Evolutionary conservation across 1,140 invertebrate genomes (phyloP).

Genomic region (Linepithema humile): DNA sequence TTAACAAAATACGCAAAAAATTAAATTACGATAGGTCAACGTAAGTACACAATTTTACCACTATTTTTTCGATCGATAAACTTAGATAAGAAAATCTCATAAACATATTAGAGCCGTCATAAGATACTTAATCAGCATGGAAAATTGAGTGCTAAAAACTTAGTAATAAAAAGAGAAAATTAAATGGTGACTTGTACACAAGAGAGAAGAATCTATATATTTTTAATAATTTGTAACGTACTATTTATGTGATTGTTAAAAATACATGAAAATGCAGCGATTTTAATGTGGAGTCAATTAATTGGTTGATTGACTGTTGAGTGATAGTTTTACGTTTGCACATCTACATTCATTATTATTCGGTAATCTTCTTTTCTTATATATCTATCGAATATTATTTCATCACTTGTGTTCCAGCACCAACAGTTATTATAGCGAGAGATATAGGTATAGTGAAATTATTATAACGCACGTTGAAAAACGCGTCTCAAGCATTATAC

Average conservation of each 20-base stretch:
- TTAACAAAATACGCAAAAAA: neutral
- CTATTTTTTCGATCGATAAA: neutral
- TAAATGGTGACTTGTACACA: neutral
- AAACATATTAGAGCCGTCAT: neutral
- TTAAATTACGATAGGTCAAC: neutral
- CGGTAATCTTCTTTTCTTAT: neutral
- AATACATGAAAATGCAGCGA: neutral
- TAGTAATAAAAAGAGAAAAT: neutral
- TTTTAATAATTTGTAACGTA: constrained; percentile 45
- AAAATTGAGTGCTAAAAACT: constrained; percentile 1
- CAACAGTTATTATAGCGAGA: neutral
- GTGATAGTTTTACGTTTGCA: constrained; percentile 26
- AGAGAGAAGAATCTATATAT: constrained; percentile 6
- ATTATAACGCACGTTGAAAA: constrained; percentile 1
- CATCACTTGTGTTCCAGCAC: neutral
- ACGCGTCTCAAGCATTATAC: neutral
- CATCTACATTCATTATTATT: constrained; percentile 15
- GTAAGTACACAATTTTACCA: neutral
- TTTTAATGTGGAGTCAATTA: neutral
- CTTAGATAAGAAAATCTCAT: neutral
- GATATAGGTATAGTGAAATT: neutral
- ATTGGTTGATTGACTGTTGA: neutral
- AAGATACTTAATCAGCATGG: neutral
- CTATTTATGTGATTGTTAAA: constrained; percentile 33
- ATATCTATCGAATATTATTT: neutral